A percentile compares a stretch with the other conserved stretches of the same genome.
Conservation (phyloP, 64 coral and sea anemone genomes). For the Orbicella faveolata region DNA sequence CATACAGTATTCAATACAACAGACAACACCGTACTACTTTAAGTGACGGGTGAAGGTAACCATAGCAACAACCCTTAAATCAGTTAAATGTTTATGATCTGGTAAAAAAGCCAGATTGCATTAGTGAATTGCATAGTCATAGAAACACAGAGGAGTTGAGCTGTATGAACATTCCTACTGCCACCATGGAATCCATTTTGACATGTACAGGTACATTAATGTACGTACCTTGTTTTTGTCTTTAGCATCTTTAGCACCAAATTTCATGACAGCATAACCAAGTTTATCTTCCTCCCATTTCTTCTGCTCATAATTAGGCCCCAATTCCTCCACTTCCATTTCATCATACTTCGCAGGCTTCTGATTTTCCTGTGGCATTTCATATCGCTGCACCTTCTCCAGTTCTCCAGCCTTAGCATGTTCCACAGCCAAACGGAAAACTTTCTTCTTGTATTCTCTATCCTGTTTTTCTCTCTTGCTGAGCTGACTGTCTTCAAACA, state of each 20-base stretch:
- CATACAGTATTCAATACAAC: no score
- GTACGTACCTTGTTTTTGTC: conserved; percentile 82
- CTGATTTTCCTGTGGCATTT: conserved; percentile 87
- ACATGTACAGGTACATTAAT: no score
- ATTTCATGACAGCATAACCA: conserved; percentile 86
- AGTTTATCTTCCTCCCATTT: conserved; percentile 99
- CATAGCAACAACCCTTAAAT: no score
- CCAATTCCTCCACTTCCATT: conserved; percentile 75
- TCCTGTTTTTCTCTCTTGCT: conserved; percentile 79
- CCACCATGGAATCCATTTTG: no score
- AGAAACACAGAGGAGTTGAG: no score
- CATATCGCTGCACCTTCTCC: conserved; percentile 89
- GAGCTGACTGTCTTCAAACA: conserved; percentile 76
- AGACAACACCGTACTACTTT: no score
- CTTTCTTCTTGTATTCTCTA: conserved; percentile 92
- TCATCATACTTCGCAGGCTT: conserved; percentile 98
- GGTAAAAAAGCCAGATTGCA: no score
- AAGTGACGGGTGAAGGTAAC: no score
- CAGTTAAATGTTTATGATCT: no score
- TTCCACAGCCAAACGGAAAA: conserved; percentile 77
- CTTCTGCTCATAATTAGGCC: conserved; percentile 99
- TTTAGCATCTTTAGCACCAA: conserved; percentile 98
- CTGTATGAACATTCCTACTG: no score
- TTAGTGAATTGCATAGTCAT: no score
- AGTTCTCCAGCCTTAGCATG: conserved; percentile 87